Percentiles rank a stretch among this genome's conserved stretches.
Conservation (phyloP, 2,888 invertebrate genomes). For the Octodonta nipae region DNA sequence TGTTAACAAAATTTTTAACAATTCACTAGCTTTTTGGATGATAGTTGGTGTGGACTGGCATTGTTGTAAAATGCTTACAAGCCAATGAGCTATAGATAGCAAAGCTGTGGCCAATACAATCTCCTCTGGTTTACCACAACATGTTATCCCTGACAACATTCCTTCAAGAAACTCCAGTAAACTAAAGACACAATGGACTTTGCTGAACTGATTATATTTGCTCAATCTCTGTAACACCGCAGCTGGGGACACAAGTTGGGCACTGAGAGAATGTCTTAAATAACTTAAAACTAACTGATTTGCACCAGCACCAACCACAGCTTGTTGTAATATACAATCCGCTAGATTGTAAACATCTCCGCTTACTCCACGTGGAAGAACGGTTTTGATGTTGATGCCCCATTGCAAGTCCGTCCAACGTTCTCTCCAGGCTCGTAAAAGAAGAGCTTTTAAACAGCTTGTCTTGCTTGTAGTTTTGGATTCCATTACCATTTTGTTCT, state of each 20-base stretch:
- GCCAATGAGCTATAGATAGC: slow-evolving; percentile 69
- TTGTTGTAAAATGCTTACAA: slow-evolving; percentile 57
- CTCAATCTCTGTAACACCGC: slow-evolving; percentile 78
- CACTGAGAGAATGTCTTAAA: slow-evolving; percentile 78
- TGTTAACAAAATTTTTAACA: slow-evolving; percentile 46
- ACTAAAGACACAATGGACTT: slow-evolving; percentile 77
- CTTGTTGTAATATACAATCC: slow-evolving; percentile 87
- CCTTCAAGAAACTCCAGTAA: slow-evolving; percentile 74
- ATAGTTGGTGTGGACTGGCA: slow-evolving; percentile 34
- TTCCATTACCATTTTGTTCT: slow-evolving; percentile 48
- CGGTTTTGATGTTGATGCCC: slow-evolving; percentile 92
- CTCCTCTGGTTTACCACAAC: slow-evolving; percentile 76
- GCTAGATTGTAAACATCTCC: slow-evolving; percentile 88
- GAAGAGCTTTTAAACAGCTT: slow-evolving; percentile 62
- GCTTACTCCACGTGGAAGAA: slow-evolving; percentile 64
- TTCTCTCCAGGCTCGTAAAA: slow-evolving; percentile 85
- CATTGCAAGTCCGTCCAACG: slow-evolving; percentile 91
- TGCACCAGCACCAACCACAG: slow-evolving; percentile 82
- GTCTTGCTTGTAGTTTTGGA: slow-evolving; percentile 74
- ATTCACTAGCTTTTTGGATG: slow-evolving; percentile 51
- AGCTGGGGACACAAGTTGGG: slow-evolving; percentile 81
- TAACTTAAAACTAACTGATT: slow-evolving; percentile 85
- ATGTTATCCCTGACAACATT: slow-evolving; percentile 46
- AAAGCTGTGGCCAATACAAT: slow-evolving; percentile 70
- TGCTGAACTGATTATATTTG: slow-evolving; percentile 68